phyloP scores from a whole-genome alignment of 2,888 invertebrate genomes.

The Polydrusus cervinus region DNA sequence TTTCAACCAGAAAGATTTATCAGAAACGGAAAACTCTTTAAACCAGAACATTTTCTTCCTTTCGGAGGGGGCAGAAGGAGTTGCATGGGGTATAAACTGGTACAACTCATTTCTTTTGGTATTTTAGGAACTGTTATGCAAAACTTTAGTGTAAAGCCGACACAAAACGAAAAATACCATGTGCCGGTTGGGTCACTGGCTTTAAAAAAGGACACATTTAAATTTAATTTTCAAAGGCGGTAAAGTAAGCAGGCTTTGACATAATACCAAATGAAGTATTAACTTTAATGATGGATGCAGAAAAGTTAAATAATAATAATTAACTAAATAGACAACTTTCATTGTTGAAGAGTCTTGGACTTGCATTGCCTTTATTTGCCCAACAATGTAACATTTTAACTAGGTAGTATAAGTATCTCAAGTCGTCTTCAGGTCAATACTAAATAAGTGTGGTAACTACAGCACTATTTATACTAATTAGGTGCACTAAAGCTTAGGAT shows the following conservation, averaged over 20 bases:
- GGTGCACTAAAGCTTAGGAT: too few species aligned
- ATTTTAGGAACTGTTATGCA: constrained; percentile 74
- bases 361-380: too few species aligned
- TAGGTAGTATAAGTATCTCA: too few species aligned
- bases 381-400: too few species aligned
- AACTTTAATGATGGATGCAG: neutral
- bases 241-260: constrained; percentile 55
- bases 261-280: constrained; percentile 33
- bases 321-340: too few species aligned
- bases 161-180: constrained; percentile 71
- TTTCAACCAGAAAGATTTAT: constrained; percentile 79
- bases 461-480: too few species aligned
- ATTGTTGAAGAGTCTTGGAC: too few species aligned
- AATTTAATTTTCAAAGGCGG: constrained; percentile 72
- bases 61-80: constrained; percentile 79
- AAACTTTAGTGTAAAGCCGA: constrained; percentile 73
- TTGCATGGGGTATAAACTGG: constrained; percentile 81
- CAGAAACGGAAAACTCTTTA: constrained; percentile 73
- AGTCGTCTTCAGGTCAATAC: too few species aligned
- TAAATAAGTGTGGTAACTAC: too few species aligned
- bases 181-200: constrained; percentile 76
- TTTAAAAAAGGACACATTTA: constrained; percentile 72
- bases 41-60: constrained; percentile 79
- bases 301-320: too few species aligned
- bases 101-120: constrained; percentile 76